Percentiles rank a stretch among this genome's conserved stretches.
phyloP scores from a whole-genome alignment of 2,113 vertebrate genomes.

The Rattus norvegicus region GRCr8 NC_086038.1:47894501-47895000 shows the following conservation, averaged over 20 bases:
- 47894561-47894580: neutral
- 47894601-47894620: neutral
- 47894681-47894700: neutral
- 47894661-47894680: neutral
- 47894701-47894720: neutral
- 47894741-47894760: neutral
- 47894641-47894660: neutral
- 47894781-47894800: slow-evolving; percentile 16
- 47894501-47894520: neutral
- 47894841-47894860: slow-evolving; percentile 21
- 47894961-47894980: neutral
- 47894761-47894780: slow-evolving; percentile 1
- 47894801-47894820: slow-evolving; percentile 5
- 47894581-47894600: neutral
- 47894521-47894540: neutral
- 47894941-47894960: neutral
- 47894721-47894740: neutral
- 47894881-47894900: neutral
- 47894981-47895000: neutral
- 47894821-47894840: slow-evolving; percentile 30
- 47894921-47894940: neutral
- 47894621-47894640: neutral
- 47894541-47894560: slow-evolving; percentile 38
- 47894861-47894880: neutral
- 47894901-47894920: neutral